Conservation (phyloP, 92 coral and sea anemone species). For the Zoanthus solanderi region DNA sequence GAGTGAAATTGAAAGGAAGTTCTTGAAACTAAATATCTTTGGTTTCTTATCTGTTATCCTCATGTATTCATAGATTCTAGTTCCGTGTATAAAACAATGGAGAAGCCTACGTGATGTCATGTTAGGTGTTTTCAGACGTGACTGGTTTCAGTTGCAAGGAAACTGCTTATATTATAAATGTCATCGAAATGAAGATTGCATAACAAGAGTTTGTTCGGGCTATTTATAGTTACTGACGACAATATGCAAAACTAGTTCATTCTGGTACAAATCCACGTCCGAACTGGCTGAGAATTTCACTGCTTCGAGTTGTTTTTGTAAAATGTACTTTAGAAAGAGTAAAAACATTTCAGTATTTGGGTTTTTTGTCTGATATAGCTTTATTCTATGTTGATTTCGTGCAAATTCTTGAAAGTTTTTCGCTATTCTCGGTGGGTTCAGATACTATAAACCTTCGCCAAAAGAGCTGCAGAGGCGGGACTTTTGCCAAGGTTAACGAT, state of each 20-base stretch:
- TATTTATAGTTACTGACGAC: conserved; percentile 40
- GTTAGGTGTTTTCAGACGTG: conserved; percentile 25
- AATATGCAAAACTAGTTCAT: background rate
- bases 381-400: background rate
- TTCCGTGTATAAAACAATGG: conserved; percentile 13
- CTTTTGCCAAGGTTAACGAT: conserved; percentile 82
- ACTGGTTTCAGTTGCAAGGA: background rate
- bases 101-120: conserved; percentile 10
- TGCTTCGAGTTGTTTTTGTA: background rate
- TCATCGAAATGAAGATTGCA: conserved; percentile 1
- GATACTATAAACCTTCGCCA: conserved; percentile 59
- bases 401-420: conserved; percentile 54
- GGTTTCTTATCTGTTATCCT: background rate
- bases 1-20: background rate
- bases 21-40: background rate
- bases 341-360: background rate
- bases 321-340: background rate
- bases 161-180: background rate
- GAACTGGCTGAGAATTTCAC: background rate
- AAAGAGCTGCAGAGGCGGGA: conserved; percentile 66
- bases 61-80: too few species aligned
- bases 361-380: background rate
- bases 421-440: conserved; percentile 57
- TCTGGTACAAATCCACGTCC: background rate
- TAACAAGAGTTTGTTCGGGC: background rate